Percentiles rank a stretch among this genome's conserved stretches.
Evolutionary conservation across 2,113 vertebrate species (phyloP).

Genomic region (Manacus vitellinus): DNA sequence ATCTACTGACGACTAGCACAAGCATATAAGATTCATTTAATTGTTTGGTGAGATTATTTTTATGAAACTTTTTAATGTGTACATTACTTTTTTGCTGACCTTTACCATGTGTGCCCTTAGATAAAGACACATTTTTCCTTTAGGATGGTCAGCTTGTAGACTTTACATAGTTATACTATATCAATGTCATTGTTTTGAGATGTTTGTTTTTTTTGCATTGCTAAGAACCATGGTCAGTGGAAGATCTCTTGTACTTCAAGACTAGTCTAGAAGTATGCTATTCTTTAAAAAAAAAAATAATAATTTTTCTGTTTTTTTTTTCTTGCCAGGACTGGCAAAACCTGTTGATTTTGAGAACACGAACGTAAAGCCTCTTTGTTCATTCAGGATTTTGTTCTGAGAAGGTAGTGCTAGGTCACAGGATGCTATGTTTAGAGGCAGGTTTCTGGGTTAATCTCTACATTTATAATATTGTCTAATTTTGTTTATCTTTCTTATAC

Average conservation of each 20-base stretch:
- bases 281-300: not conserved
- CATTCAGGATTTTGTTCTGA: slow-evolving; percentile 27
- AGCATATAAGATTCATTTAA: not conserved
- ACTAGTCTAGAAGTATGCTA: not conserved
- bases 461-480: not conserved
- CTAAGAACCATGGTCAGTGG: not conserved
- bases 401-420: not conserved
- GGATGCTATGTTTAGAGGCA: slow-evolving; percentile 27
- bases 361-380: not conserved
- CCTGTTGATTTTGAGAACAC: not conserved
- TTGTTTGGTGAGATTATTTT: not conserved
- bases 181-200: not conserved
- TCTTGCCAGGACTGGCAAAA: not conserved
- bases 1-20: not conserved
- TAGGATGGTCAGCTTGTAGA: not conserved
- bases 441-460: slow-evolving; percentile 32
- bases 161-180: not conserved
- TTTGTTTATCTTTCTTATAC: not conserved
- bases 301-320: not conserved
- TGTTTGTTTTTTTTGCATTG: not conserved
- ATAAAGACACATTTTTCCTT: not conserved
- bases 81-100: not conserved
- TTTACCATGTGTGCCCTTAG: not conserved
- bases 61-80: not conserved
- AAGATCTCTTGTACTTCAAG: not conserved